These are phyloP conservation scores for Agapostemon virescens DNA, from an alignment of 2,888 invertebrate species.

Conservation along the genomic window DNA sequence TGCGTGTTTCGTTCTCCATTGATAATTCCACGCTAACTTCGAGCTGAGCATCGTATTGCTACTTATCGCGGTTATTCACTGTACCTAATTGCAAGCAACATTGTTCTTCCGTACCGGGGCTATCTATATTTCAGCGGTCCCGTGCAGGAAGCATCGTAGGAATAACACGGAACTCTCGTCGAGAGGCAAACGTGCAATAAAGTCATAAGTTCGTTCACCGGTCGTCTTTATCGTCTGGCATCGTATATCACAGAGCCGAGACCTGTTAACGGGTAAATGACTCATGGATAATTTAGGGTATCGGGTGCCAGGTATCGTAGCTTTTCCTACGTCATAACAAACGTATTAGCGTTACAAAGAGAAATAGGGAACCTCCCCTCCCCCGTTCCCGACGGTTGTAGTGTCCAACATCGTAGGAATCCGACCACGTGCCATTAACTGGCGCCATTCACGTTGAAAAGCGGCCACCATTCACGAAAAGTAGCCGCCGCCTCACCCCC, in stretches of 20 bases:
- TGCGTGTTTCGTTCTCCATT: background rate
- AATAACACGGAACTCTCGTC: too few species aligned
- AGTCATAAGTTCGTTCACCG: background rate
- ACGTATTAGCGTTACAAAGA: background rate
- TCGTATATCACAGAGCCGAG: background rate
- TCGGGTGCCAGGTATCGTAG: background rate
- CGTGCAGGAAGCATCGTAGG: too few species aligned
- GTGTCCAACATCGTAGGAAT: conserved; percentile 36
- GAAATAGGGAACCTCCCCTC: too few species aligned
- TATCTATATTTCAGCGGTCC: background rate
- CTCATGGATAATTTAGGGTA: background rate
- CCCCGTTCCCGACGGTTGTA: conserved; percentile 5
- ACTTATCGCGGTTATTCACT: background rate
- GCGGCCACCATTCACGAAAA: conserved; percentile 17
- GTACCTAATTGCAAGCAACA: background rate
- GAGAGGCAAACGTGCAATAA: background rate
- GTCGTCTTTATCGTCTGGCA: background rate
- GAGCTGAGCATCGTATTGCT: background rate
- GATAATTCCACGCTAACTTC: background rate
- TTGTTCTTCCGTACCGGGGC: background rate
- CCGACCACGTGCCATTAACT: conserved; percentile 44
- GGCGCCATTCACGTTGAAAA: conserved; percentile 21
- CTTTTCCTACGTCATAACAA: background rate
- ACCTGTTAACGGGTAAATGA: background rate
- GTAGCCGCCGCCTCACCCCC: conserved; percentile 16